phyloP scores from a whole-genome alignment of 30 jellyfish, hydroid and myxozoan species.

The Thelohanellus kitauei region DNA sequence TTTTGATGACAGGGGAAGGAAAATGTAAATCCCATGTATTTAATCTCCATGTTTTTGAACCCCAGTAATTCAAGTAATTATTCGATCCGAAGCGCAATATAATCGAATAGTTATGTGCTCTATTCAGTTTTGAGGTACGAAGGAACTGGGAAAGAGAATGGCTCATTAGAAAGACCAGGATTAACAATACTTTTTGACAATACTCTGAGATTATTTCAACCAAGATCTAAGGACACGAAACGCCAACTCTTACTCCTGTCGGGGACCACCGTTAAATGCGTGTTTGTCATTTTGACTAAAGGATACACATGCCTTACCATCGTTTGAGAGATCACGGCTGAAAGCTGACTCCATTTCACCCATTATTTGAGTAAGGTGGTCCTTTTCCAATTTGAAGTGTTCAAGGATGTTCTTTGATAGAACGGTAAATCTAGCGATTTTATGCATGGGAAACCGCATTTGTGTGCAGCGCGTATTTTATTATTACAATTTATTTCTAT shows the following conservation, averaged over 20 bases:
- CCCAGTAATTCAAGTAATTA: conserved; percentile 49
- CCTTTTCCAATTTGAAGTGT: no score
- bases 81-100: conserved; percentile 47
- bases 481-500: no score
- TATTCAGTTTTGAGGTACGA: conserved; percentile 21
- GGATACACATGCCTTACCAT: no score
- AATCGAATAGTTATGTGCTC: conserved; percentile 35
- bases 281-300: no score
- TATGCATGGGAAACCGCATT: no score
- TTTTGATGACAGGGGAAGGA: conserved; percentile 61
- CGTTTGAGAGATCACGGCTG: no score
- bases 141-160: conserved; percentile 24
- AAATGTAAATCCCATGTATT: conserved; percentile 69
- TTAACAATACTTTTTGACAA: conserved; percentile 29
- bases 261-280: no score
- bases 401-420: no score
- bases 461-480: no score
- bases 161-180: conserved; percentile 15
- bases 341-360: no score
- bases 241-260: conserved; percentile 65
- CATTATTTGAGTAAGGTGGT: no score
- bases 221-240: conserved; percentile 72
- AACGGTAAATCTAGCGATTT: no score
- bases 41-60: conserved; percentile 5
- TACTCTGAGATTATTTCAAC: conserved; percentile 77